These are phyloP conservation scores for Mimas tiliae DNA, from an alignment of 2,888 invertebrate genomes.

Conservation along the genomic window DNA sequence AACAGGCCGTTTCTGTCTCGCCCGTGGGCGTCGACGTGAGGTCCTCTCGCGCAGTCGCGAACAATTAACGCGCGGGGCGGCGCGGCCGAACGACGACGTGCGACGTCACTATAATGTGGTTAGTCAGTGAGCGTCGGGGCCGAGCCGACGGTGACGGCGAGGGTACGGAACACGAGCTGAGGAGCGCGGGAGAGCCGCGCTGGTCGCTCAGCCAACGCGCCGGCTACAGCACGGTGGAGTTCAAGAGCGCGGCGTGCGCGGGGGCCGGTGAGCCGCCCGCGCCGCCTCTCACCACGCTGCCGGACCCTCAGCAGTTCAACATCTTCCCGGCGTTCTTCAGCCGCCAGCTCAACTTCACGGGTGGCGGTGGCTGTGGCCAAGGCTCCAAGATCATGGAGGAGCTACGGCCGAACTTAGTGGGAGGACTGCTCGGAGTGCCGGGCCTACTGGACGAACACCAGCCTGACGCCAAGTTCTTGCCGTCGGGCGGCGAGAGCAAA, in stretches of 20 bases:
- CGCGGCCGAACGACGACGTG: slow-evolving; percentile 67
- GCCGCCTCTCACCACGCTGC: slow-evolving; percentile 84
- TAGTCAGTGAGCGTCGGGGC: slow-evolving; percentile 87
- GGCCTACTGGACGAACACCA: slow-evolving; percentile 92
- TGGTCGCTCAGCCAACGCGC: slow-evolving; percentile 77
- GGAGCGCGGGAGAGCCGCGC: slow-evolving; percentile 76
- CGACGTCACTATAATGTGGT: slow-evolving; percentile 86
- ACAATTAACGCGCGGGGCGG: slow-evolving; percentile 81
- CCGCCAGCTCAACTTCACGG: slow-evolving; percentile 93
- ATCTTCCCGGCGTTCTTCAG: slow-evolving; percentile 96
- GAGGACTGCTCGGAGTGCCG: slow-evolving; percentile 90
- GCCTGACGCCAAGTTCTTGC: slow-evolving; percentile 83
- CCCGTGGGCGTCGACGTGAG: slow-evolving; percentile 72
- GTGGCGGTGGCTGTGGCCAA: slow-evolving; percentile 88
- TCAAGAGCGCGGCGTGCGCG: slow-evolving; percentile 91
- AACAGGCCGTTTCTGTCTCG: slow-evolving; percentile 73
- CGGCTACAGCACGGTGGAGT: slow-evolving; percentile 92
- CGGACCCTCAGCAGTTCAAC: slow-evolving; percentile 93
- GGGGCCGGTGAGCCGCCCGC: slow-evolving; percentile 82
- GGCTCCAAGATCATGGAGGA: slow-evolving; percentile 94
- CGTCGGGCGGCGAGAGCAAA: slow-evolving; percentile 82
- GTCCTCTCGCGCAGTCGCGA: slow-evolving; percentile 80
- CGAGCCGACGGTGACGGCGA: slow-evolving; percentile 83
- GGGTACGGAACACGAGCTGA: slow-evolving; percentile 71
- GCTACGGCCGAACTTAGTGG: slow-evolving; percentile 91